A percentile compares a stretch with the other conserved stretches of the same genome.
Conservation (phyloP, 2,888 invertebrate species). For the Caenorhabditis drosophilae region DNA sequence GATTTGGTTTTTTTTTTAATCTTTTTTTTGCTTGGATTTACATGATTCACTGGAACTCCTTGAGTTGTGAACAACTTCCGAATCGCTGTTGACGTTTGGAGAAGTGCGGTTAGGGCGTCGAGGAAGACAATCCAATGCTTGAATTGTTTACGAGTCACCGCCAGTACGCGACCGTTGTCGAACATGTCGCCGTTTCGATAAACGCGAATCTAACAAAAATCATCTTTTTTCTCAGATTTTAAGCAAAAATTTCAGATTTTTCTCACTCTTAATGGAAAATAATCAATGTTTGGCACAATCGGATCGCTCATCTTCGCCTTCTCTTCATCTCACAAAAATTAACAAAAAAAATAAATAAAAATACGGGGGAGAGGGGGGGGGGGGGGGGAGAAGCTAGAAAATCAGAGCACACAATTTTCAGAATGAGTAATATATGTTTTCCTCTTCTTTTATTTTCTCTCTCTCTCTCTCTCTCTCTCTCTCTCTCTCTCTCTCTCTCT, state of each 20-base stretch:
- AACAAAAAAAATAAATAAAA: not conserved
- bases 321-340: not conserved
- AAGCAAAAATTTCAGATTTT: slow-evolving; percentile 2
- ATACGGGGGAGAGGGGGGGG: not conserved
- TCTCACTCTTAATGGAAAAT: slow-evolving; percentile 24
- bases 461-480: too few species aligned
- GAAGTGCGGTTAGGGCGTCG: slow-evolving; percentile 45
- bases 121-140: slow-evolving; percentile 60
- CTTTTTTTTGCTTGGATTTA: slow-evolving; percentile 6
- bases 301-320: slow-evolving; percentile 24
- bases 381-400: not conserved
- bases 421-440: too few species aligned
- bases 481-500: too few species aligned
- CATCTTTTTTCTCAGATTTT: not conserved
- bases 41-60: slow-evolving; percentile 39
- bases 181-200: slow-evolving; percentile 58
- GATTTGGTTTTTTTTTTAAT: not conserved
- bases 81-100: slow-evolving; percentile 41
- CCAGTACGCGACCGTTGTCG: slow-evolving; percentile 49
- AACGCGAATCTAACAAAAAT: slow-evolving; percentile 45
- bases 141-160: slow-evolving; percentile 55
- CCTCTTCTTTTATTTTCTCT: too few species aligned
- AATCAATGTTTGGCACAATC: slow-evolving; percentile 31
- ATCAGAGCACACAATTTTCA: too few species aligned
- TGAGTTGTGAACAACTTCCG: slow-evolving; percentile 32